Conservation (phyloP, 64 coral and sea anemone genomes). For the Pachyseris speciosa region DNA sequence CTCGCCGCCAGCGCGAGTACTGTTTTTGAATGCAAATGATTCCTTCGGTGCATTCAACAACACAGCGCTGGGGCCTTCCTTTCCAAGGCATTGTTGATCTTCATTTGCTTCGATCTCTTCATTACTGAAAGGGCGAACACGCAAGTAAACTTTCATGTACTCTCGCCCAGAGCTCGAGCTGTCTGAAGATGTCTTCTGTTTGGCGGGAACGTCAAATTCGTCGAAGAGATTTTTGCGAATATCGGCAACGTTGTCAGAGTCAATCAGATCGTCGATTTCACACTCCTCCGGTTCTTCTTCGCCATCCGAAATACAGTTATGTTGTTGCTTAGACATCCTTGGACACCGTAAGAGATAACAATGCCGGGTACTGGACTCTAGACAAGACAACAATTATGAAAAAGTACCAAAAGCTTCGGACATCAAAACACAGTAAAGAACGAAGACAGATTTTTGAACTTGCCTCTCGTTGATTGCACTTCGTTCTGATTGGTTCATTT, state of each 20-base stretch:
- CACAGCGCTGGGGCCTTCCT: constrained; percentile 67
- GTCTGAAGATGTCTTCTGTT: constrained; percentile 22
- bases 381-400: background rate
- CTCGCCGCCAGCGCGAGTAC: constrained; percentile 80
- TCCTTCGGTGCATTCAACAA: constrained; percentile 86
- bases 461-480: constrained; percentile 41
- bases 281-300: constrained; percentile 43
- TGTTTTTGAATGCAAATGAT: constrained; percentile 96
- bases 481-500: constrained; percentile 21
- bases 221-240: constrained; percentile 93
- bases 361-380: background rate
- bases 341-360: background rate
- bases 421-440: background rate
- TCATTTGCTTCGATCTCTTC: constrained; percentile 65
- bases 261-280: background rate
- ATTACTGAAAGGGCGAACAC: constrained; percentile 83
- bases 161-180: constrained; percentile 68
- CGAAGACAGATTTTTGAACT: constrained; percentile 10
- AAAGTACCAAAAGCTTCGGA: background rate
- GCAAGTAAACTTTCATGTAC: constrained; percentile 88
- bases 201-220: constrained; percentile 70
- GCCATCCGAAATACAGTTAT: constrained; percentile 48
- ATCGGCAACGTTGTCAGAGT: constrained; percentile 34
- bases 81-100: constrained; percentile 81
- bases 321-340: constrained; percentile 38